Evolutionary conservation across 2,888 invertebrate species (phyloP), one percentile per base, ranked within the genome.

Genomic region (Drosophila koepferae): DNA sequence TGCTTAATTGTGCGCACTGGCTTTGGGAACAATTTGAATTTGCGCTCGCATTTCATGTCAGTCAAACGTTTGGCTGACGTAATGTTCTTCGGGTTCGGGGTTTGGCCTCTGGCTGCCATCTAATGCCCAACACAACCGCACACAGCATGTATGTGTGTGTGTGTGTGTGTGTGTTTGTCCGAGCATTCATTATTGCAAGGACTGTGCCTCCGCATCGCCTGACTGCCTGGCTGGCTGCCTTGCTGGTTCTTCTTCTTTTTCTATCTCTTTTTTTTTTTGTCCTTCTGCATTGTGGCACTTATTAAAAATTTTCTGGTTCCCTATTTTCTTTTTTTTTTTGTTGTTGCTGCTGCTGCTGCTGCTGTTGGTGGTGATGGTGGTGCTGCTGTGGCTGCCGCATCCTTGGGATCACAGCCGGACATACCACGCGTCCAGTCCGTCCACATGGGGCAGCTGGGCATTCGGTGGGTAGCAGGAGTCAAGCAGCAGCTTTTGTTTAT

Each of bases 401-500:
- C 77, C 76, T 84, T 74, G 67, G 67, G 43, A 55, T 65, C 63
- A 63, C 64, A 76, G 49, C 61, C 63, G 59, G 54, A 46, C 38
- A 48, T 40, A 7, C 53, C 66, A 31, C 65, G 31, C 66, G 31
- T 65, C 66, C 66, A 54, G 53, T n/a, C 34, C 46, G 14, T n/a
- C 34, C 46, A 7, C 53, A 48, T 9, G 46, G 46, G 46, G 46
- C 31, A 49, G 48, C 48, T n/a, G 23, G 61, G 9, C 28, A 2
- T 16, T 3, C 20, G 40, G 28, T 34, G 41, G 51, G n/a, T 20
- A 31, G 38, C 60, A 40, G 41, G 53, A 43, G 61, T 61, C 58
- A 68, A 80, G 76, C 79, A 81, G 75, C 75, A 75, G 81, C 86
- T 81, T 86, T 86, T 89, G 89, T 86, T 86, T 86, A 86, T 86